Evolutionary conservation across 2,113 vertebrate genomes (phyloP).

Genomic region (Festucalex cinctus): DNA sequence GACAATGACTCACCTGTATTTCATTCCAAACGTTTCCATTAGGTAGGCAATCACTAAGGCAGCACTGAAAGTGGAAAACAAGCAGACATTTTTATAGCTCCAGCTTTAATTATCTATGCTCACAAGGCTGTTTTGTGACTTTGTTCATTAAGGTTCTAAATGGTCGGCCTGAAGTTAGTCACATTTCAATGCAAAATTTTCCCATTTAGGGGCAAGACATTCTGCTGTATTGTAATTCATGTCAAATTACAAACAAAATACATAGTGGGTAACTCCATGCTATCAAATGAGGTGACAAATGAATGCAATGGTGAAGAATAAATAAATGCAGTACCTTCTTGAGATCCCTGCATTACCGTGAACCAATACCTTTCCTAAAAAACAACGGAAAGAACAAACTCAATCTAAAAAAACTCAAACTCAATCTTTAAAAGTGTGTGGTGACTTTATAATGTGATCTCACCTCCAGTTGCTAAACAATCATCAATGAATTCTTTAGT

Average conservation of each 20-base stretch:
- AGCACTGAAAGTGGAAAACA: constrained; percentile 75
- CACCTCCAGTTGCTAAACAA: constrained; percentile 96
- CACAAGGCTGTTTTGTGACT: neutral
- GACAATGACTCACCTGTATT: constrained; percentile 84
- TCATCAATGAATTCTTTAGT: constrained; percentile 99
- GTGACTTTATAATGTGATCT: constrained; percentile 1
- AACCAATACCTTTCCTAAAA: constrained; percentile 92
- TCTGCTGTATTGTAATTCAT: no score
- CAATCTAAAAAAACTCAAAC: no score
- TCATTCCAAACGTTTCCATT: constrained; percentile 99
- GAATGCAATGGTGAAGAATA: neutral
- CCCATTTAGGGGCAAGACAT: no score
- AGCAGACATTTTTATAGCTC: neutral
- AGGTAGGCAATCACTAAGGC: constrained; percentile 99
- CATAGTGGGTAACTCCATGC: neutral
- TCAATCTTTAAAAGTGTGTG: neutral
- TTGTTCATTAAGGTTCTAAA: no score
- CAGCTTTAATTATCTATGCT: neutral
- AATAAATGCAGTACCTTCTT: constrained; percentile 79
- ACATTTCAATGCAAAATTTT: no score
- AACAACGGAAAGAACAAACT: constrained; percentile 3
- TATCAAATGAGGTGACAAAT: neutral
- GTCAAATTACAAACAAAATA: neutral
- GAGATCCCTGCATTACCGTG: constrained; percentile 99
- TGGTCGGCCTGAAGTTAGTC: no score